Conservation (phyloP, 2,888 invertebrate genomes). For the Cyaniris semiargus region DNA sequence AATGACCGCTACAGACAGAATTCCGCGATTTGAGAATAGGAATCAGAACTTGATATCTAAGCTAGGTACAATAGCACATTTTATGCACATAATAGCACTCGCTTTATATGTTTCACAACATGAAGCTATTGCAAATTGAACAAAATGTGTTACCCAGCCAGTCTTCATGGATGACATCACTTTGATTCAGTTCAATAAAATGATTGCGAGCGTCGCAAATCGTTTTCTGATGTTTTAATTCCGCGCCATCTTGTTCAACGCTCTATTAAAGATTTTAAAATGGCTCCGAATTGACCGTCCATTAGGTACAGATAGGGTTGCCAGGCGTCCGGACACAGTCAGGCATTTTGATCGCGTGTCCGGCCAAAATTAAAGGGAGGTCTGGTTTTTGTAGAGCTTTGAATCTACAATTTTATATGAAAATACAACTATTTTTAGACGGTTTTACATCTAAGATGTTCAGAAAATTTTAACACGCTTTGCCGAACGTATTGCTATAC, state of each 20-base stretch:
- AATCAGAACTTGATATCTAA: too few species aligned
- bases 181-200: constrained; percentile 30
- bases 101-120: neutral
- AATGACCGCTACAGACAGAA: too few species aligned
- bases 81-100: neutral
- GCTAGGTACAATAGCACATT: neutral
- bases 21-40: too few species aligned
- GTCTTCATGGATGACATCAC: constrained; percentile 25
- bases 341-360: too few species aligned
- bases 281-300: constrained; percentile 30
- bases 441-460: too few species aligned
- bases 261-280: constrained; percentile 30
- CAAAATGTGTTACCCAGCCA: neutral
- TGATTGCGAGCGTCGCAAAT: constrained; percentile 24
- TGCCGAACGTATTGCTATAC: too few species aligned
- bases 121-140: constrained; percentile 11
- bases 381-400: too few species aligned
- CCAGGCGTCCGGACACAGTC: too few species aligned
- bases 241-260: constrained; percentile 25
- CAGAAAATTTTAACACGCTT: too few species aligned
- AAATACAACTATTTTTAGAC: too few species aligned
- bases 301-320: constrained; percentile 18
- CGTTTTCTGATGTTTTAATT: constrained; percentile 30
- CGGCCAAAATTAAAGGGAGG: too few species aligned
- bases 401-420: too few species aligned